Conservation (phyloP, 2,888 invertebrate genomes). For the Camponotus fellah region DNA sequence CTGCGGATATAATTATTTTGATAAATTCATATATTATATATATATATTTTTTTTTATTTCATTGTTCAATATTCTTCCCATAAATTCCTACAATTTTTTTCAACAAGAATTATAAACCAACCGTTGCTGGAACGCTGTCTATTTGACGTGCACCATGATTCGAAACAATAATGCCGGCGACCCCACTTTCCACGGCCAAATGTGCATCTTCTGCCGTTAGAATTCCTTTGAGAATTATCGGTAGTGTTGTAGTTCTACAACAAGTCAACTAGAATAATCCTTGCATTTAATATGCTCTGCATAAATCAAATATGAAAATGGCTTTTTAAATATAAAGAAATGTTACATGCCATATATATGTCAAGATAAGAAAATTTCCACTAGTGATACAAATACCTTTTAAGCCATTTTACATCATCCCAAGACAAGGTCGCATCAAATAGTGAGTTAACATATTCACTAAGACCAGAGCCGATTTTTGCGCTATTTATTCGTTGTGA, state of each 20-base stretch:
- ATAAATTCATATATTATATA: background rate
- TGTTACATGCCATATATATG: background rate
- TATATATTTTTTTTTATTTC: background rate
- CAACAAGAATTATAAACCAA: slow-evolving; percentile 79
- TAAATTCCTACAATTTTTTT: background rate
- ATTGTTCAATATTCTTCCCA: background rate
- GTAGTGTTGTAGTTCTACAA: slow-evolving; percentile 90
- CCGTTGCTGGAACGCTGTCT: slow-evolving; percentile 94
- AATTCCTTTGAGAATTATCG: slow-evolving; percentile 95
- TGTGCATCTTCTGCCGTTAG: slow-evolving; percentile 95
- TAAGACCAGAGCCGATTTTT: slow-evolving; percentile 91
- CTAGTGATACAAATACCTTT: slow-evolving; percentile 86
- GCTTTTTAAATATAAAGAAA: background rate
- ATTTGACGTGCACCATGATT: slow-evolving; percentile 98
- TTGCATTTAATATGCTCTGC: slow-evolving; percentile 20
- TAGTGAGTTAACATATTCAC: slow-evolving; percentile 91
- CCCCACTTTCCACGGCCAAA: slow-evolving; percentile 91
- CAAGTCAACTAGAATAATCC: slow-evolving; percentile 4
- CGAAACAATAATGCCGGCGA: slow-evolving; percentile 94
- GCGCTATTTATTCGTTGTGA: slow-evolving; percentile 86
- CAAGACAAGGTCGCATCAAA: slow-evolving; percentile 94
- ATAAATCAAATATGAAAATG: background rate
- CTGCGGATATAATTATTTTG: slow-evolving; percentile 83
- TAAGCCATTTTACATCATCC: slow-evolving; percentile 95
- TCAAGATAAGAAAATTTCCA: slow-evolving; percentile 21